Base-by-base conservation (phyloP, 2,888 invertebrate species). In the Kryphioiulus occultus region DNA sequence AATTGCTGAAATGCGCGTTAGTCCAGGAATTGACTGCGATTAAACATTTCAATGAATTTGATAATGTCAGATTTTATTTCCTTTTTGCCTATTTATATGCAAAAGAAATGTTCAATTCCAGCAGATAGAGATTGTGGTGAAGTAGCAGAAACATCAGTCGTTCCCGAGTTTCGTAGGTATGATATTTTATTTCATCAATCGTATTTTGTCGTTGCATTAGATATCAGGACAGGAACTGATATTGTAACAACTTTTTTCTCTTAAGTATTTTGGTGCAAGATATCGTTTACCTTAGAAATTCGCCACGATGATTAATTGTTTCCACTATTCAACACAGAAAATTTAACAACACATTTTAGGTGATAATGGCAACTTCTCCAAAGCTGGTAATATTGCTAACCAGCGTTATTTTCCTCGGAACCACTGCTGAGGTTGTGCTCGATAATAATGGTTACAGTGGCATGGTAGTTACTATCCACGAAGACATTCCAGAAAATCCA, bases 401-500 rank as follows among this genome's bases (percentile, higher is more conserved):
- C 0, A 17, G 78, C 78, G 30, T 30, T 9, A 12, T 32, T 78
- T 0, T 78, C 12, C 15, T 26, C 3, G 30, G 30, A 26, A 30
- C 78, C 78, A 78, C 78, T 30, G 78, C 30, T 78, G 78, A 78
- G 78, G 30, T 78, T 78, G 30, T 78, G 78, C 17, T 78, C 15
- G 78, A 78, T 1, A n/a, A 39, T 17, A 85, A 85, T 39, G 85
- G 85, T 15, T 85, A 85, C 32, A 22, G 85, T 26, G 42, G 42
- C 12, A 19, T 85, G 12, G n/a, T 42, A 9, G 39, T 85, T n/a
- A 26, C 22, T 19, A 85, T 85, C 9, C 39, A 85, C 26, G 85
- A 85, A 85, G n/a, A 85, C 26, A 26, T 85, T 85, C 22, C 85
- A 22, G 85, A 85, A 85, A 44, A 39, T 44, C 44, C 26, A 85